A percentile compares a stretch with the other conserved stretches of the same genome.
phyloP scores from a whole-genome alignment of 2,797 vertebrate genomes.

The Malurus splendens region DNA sequence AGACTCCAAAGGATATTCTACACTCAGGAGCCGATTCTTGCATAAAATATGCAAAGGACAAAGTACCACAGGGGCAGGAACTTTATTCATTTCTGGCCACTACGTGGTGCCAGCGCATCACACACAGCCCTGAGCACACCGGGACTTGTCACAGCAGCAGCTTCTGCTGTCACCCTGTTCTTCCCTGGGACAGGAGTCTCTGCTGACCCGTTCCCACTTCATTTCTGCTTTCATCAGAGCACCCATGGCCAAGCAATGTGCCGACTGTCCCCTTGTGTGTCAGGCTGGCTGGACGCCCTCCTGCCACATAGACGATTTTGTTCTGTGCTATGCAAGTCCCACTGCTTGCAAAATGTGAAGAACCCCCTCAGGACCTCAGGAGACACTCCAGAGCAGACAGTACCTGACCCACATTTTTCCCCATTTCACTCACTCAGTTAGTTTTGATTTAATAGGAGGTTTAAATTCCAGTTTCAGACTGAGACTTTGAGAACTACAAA shows the following conservation, averaged over 20 bases:
- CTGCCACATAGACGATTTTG: background rate
- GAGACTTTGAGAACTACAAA: background rate
- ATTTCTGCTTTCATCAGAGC: background rate
- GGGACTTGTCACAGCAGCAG: background rate
- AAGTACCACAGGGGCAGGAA: background rate
- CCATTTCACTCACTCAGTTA: background rate
- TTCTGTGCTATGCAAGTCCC: background rate
- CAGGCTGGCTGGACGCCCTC: background rate
- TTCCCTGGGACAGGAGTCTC: background rate
- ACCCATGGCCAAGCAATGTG: background rate
- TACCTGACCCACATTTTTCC: background rate
- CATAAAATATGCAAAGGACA: background rate
- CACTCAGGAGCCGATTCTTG: fast-evolving
- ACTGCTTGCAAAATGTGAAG: background rate
- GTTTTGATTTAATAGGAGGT: background rate
- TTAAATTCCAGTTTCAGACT: background rate
- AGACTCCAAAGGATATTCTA: background rate
- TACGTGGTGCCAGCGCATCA: slow-evolving; percentile 25
- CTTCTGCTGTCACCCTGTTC: background rate
- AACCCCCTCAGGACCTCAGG: background rate
- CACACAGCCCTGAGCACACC: background rate
- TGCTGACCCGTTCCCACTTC: background rate
- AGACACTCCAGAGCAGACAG: background rate
- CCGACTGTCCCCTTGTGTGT: background rate
- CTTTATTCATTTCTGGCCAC: slow-evolving; percentile 11